Evolutionary conservation across 2,888 invertebrate species (phyloP), one percentile per base, ranked within the genome.

Genomic region (Drosophila peninsularis): DNA sequence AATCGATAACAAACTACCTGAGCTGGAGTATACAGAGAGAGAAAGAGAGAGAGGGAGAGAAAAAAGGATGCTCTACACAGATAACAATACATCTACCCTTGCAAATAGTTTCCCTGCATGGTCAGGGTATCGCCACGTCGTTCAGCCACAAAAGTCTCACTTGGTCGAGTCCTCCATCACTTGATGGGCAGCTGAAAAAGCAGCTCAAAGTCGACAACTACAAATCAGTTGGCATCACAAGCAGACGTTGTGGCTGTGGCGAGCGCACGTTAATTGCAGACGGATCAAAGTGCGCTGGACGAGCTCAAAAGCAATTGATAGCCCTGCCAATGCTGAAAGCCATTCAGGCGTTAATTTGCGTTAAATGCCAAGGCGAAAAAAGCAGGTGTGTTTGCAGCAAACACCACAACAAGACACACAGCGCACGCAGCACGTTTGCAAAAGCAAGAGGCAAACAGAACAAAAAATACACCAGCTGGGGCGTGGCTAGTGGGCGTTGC

Each of bases 301-400:
- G 45, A 42, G 41, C 39, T 53, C 30, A 10, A 41, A 61, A 55
- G 13, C n/a, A 52, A 41, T 32, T 39, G 47, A 47, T 47, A 47
- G 19, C 47, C 30, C 21, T 17, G 17, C 30, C 5, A n/a, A 47
- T 19, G 47, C 36, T 55, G 17, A 44, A 50, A 56, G 37, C 27
- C 36, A 39, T 34, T 67, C 61, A 63, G 57, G 71, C 58, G 71
- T 63, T 75, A 67, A 75, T 75, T 47, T 75, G 66, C 57, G 54
- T 24, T n/a, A 47, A 47, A n/a, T 54, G 50, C 39, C 53, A 53
- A 36, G 36, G 27, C 21, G 24, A 34, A 21, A 30, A 37, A 24
- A 19, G 57, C 37, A 39, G 53, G 72, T 50, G 58, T 61, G 50
- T 36, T 50, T 50, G 75, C 60, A 50, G 61, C 55, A 57, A 56